Evolutionary conservation across 2,113 vertebrate species (phyloP), one percentile per base, ranked within the genome.

Genomic region (Nannospalax galili): DNA sequence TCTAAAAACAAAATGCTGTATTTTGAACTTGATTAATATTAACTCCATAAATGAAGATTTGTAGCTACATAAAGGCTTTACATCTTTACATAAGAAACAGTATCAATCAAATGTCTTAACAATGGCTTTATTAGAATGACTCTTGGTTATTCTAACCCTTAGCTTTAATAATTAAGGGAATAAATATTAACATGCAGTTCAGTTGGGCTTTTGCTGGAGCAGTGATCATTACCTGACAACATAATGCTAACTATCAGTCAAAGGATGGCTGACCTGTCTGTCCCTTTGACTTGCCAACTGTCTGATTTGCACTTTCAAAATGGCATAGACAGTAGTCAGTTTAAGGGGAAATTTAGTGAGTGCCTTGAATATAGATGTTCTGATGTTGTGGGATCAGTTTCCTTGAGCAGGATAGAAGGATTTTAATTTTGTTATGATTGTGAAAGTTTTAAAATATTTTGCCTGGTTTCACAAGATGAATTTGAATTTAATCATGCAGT

Each of bases 101-200:
- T 37, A 77, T 48, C 19, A 91, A 48, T 5, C 56, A 35, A 86
- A 35, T 75, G 10, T 62, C 4, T 52, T 67, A 82, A 77, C 12
- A 78, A 16, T 86, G 35, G 26, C 35, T 70, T 90, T 79, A 40
- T 52, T 73, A 19, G 35, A 35, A 85, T 26, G 2, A 35, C 37
- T 84, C 92, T 52, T 69, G 48, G 11, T 80, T 93, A 70, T 91
- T 88, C 93, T 37, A 26, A 65, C 70, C 4, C 88, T 77, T 91
- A 20, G 15, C 11, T 84, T 87, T 95, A 92, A 72, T 81, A 94
- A 92, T 77, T 69, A 20, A 80, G 56, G 30, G 6, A 48, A 19
- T 90, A 86, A 58, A 40, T 90, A 84, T 42, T 67, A 62, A 82
- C 77, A 88, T 84, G 9, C 17, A 85, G 42, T 35, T 9, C 77